Evolutionary conservation across 2,113 vertebrate genomes (phyloP).

Genomic region (Oreochromis niloticus): DNA sequence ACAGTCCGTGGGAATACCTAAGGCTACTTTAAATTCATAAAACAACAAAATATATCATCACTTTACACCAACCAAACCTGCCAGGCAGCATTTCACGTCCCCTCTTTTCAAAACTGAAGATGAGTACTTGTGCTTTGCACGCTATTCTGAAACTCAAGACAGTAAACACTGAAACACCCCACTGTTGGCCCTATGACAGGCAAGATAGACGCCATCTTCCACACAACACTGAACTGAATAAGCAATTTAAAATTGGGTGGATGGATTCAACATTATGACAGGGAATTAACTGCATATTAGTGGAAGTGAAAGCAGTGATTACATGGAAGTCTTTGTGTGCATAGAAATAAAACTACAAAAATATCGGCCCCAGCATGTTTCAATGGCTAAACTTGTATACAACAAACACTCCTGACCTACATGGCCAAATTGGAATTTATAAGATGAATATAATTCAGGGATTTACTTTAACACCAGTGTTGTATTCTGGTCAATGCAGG

Average conservation of each 20-base stretch:
- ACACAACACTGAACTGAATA: no score
- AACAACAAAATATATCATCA: no score
- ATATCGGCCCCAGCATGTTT: rapidly evolving
- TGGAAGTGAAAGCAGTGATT: neutral
- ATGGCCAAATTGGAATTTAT: rapidly evolving
- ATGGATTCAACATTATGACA: neutral
- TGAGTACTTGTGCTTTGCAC: no score
- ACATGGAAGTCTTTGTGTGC: neutral
- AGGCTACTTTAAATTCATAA: no score
- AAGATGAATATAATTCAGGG: neutral
- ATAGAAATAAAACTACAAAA: neutral
- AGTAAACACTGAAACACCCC: no score
- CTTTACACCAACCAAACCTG: no score
- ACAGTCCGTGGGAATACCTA: neutral
- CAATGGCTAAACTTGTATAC: neutral
- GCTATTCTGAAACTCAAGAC: no score
- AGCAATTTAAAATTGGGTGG: no score
- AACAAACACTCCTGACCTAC: neutral
- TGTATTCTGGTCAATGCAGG: neutral
- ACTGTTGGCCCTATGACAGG: no score
- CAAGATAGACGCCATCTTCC: no score
- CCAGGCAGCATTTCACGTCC: no score
- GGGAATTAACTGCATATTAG: neutral
- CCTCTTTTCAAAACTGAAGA: no score
- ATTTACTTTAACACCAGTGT: neutral